Evolutionary conservation across 92 coral and sea anemone species (phyloP).

Genomic region (Galaxea fascicularis): DNA sequence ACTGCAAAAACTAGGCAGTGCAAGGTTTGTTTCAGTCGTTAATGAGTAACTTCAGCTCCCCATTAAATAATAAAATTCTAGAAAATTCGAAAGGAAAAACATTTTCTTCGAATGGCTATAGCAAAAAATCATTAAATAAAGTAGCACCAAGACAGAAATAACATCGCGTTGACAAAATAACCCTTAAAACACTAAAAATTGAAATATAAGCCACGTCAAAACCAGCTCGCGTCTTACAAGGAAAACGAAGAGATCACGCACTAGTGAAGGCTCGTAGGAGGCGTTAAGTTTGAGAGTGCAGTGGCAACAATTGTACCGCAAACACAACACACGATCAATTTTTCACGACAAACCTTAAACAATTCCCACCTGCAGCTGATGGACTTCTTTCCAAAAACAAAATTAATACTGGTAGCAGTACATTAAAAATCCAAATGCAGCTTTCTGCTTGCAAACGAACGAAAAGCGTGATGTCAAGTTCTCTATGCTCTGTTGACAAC

Average conservation of each 20-base stretch:
- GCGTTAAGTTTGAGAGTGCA: neutral
- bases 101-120: too few relatives aligned
- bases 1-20: too few relatives aligned
- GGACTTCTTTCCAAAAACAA: neutral
- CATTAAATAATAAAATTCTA: too few relatives aligned
- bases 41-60: too few relatives aligned
- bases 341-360: neutral
- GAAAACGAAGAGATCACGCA: neutral
- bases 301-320: neutral
- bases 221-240: neutral
- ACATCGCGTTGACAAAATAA: too few relatives aligned
- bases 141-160: too few relatives aligned
- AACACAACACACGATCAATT: neutral
- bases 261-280: neutral
- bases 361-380: neutral
- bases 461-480: neutral
- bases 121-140: too few relatives aligned
- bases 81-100: too few relatives aligned
- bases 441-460: neutral
- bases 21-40: too few relatives aligned
- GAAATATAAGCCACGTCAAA: too few relatives aligned
- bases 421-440: neutral
- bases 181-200: too few relatives aligned
- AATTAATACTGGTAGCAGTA: too few relatives aligned
- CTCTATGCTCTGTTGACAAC: neutral